A percentile compares a stretch with the other conserved stretches of the same genome.
These are phyloP conservation scores for Otolemur crassicaudatus DNA, from an alignment of 2,797 vertebrate species.

Conservation along the genomic window DNA sequence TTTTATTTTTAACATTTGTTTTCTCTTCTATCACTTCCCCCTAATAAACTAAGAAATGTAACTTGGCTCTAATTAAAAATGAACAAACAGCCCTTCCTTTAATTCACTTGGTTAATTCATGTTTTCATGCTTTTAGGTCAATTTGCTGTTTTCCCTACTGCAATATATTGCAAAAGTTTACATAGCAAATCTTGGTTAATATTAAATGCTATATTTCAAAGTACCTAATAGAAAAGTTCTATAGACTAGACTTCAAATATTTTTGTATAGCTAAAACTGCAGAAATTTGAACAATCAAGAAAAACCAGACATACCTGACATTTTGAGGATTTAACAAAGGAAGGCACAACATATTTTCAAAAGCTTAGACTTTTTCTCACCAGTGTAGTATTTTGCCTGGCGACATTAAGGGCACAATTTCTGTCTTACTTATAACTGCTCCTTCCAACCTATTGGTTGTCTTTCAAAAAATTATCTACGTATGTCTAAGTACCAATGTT, in stretches of 20 bases:
- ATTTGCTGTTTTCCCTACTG: conserved; percentile 45
- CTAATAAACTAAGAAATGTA: conserved; percentile 28
- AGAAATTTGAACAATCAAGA: conserved; percentile 43
- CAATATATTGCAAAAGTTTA: conserved; percentile 22
- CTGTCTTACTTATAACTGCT: neutral
- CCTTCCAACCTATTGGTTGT: neutral
- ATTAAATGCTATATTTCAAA: conserved; percentile 42
- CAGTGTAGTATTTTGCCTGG: neutral
- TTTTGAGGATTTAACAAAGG: conserved; percentile 44
- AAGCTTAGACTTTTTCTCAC: neutral
- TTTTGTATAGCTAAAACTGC: conserved; percentile 5
- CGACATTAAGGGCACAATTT: neutral
- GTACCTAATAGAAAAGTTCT: conserved; percentile 41
- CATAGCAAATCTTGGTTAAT: conserved; percentile 31
- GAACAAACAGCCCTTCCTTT: neutral
- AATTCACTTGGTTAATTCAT: conserved; percentile 6
- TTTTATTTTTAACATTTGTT: neutral
- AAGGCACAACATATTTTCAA: neutral
- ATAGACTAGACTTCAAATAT: neutral
- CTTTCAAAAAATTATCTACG: neutral
- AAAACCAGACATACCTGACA: neutral
- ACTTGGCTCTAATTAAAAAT: conserved; percentile 18
- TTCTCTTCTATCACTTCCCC: neutral
- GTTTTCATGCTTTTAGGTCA: conserved; percentile 8
- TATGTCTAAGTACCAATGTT: neutral